Evolutionary conservation across 92 coral and sea anemone genomes (phyloP).

Genomic region (Heteractis magnifica): DNA sequence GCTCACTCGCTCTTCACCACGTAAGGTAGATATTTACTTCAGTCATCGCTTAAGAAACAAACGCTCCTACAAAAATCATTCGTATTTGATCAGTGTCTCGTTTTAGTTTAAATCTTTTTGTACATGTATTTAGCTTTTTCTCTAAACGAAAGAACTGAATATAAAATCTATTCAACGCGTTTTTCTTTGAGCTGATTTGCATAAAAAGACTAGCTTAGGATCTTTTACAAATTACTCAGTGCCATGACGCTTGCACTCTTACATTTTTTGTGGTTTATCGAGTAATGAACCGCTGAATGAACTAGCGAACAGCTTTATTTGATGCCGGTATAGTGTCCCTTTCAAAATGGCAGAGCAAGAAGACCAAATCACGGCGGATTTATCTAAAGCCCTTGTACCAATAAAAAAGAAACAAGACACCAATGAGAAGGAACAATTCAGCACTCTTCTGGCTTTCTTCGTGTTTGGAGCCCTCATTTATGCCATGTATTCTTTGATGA

Average conservation of each 20-base stretch:
- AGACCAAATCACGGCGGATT: not conserved
- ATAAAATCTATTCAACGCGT: too few species aligned
- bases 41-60: too few species aligned
- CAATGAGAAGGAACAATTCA: conserved; percentile 54
- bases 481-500: conserved; percentile 37
- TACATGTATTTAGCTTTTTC: too few species aligned
- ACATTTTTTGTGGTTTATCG: not conserved
- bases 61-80: too few species aligned
- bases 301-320: not conserved
- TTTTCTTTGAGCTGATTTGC: too few species aligned
- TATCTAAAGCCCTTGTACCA: conserved; percentile 8
- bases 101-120: too few species aligned
- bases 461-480: conserved; percentile 29
- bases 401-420: not conserved
- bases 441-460: conserved; percentile 69
- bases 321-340: not conserved
- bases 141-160: too few species aligned
- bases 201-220: too few species aligned
- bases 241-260: not conserved
- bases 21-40: not conserved
- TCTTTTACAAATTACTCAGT: too few species aligned
- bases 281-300: not conserved
- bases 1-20: not conserved
- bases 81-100: too few species aligned
- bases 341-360: conserved; percentile 20